These are phyloP conservation scores for Cichladusa arquata DNA, from an alignment of 2,113 vertebrate genomes.

Conservation along the genomic window DNA sequence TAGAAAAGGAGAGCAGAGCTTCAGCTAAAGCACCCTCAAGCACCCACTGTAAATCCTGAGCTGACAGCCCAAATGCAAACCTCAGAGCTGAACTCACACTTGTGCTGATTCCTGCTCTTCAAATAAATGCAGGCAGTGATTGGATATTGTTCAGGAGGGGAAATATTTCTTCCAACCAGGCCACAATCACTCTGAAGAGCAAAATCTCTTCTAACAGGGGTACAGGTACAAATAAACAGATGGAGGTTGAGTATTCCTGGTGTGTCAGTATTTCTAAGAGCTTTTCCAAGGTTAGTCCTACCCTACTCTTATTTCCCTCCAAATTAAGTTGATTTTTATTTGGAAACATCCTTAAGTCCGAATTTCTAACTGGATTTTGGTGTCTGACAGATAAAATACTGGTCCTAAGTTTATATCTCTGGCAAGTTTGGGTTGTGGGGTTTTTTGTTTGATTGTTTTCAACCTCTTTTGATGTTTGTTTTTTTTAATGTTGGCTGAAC, in stretches of 20 bases:
- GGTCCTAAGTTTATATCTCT: not conserved
- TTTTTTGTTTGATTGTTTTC: not conserved
- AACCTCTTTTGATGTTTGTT: not conserved
- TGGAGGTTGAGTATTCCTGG: not conserved
- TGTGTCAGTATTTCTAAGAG: not conserved
- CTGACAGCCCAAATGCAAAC: constrained; percentile 26
- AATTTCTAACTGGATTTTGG: not conserved
- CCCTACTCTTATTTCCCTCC: not conserved
- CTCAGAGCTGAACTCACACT: constrained; percentile 18
- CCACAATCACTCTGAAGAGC: not conserved
- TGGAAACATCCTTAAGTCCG: not conserved
- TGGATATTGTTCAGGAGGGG: constrained; percentile 54
- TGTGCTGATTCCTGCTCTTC: constrained; percentile 36
- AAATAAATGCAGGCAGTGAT: constrained; percentile 57
- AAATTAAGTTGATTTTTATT: not conserved
- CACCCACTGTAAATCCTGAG: constrained; percentile 22
- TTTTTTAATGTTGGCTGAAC: not conserved
- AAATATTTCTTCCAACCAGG: constrained; percentile 44
- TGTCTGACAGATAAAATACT: not conserved
- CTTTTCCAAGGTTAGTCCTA: not conserved
- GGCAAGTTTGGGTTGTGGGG: not conserved
- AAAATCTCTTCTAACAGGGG: not conserved
- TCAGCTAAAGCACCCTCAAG: constrained; percentile 49
- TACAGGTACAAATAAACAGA: not conserved
- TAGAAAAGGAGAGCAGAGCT: constrained; percentile 32